Percentiles rank a stretch among this genome's conserved stretches.
Evolutionary conservation across 2,797 vertebrate species (phyloP).

Genomic region (Vireo griseus): DNA sequence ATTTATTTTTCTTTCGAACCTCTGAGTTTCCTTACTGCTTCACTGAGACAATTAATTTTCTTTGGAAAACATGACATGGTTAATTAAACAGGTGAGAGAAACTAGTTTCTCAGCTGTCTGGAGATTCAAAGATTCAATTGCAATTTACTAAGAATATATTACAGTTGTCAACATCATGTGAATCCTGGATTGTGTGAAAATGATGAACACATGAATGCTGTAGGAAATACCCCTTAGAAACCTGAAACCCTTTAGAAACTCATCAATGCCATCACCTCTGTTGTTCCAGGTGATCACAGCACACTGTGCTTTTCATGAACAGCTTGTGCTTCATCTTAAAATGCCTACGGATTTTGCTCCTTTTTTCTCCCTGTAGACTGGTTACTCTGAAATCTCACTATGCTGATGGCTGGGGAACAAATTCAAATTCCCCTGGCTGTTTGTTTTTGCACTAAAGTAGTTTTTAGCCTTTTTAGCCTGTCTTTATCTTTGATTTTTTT

Average conservation of each 20-base stretch:
- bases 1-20: slow-evolving; percentile 36
- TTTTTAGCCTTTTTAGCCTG: background rate
- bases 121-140: slow-evolving; percentile 17
- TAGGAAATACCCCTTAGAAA: slow-evolving; percentile 11
- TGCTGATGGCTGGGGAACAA: background rate
- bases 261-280: background rate
- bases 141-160: slow-evolving; percentile 35
- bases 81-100: slow-evolving; percentile 62
- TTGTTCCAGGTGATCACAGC: background rate
- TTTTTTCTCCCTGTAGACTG: background rate
- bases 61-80: slow-evolving; percentile 53
- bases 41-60: slow-evolving; percentile 48
- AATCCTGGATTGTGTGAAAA: slow-evolving; percentile 14
- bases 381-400: background rate
- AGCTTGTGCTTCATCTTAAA: background rate
- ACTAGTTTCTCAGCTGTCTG: slow-evolving; percentile 41
- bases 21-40: slow-evolving; percentile 47
- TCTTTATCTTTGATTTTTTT: background rate
- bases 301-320: background rate
- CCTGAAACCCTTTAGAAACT: background rate
- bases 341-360: background rate
- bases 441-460: background rate
- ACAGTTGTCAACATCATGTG: slow-evolving; percentile 28
- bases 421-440: background rate
- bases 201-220: slow-evolving; percentile 1